Base-by-base conservation (phyloP, 92 coral and sea anemone genomes). In the Galaxea fascicularis region DNA sequence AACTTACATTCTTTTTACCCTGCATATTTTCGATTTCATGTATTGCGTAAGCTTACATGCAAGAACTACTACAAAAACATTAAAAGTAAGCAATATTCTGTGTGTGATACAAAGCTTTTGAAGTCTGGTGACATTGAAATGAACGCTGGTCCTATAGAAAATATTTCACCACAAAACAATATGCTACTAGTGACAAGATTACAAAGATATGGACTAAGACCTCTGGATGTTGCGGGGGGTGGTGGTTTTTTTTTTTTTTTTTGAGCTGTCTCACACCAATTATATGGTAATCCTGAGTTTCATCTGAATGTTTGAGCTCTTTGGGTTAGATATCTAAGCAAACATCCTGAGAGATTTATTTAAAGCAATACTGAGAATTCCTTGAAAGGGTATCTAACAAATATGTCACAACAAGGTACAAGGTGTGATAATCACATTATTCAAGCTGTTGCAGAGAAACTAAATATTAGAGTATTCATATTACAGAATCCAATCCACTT, bases 81-180 rank as follows among this genome's bases (percentile, higher is more conserved):
- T 62, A 73, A 83, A 71, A 10, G 73, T 80, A 63, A 80, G 46
- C 90, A 73, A 59, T 88, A 62, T 82, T 82, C 45, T 75, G 91
- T 30, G 52, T 65, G 83, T 64, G 77, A 82, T 27, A 53, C 27
- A 74, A 82, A 82, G 72, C 84, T 82, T 82, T 44, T 82, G 74
- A 20, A 73, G 73, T 88, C 91, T 73, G 87, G 87, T 80, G 82
- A 88, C 75, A 82, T 88, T 73, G 91, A 88, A 82, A 79, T 52
- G 60, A 82, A 88, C 83, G 87, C 91, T 69, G 91, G 91, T 46
- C 87, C 91, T 81, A 77, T 65, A 45, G 74, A 74, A 63, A 71
- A 70, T 66, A 26, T 21, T 21, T 65, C 51, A 47, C 76, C 64
- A 26, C 67, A 26, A 28, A 74, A 74, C 82, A 59, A n/a, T n/a